Evolutionary conservation across 2,888 invertebrate genomes (phyloP), one percentile per base, ranked within the genome.

Genomic region (Dryobota labecula): DNA sequence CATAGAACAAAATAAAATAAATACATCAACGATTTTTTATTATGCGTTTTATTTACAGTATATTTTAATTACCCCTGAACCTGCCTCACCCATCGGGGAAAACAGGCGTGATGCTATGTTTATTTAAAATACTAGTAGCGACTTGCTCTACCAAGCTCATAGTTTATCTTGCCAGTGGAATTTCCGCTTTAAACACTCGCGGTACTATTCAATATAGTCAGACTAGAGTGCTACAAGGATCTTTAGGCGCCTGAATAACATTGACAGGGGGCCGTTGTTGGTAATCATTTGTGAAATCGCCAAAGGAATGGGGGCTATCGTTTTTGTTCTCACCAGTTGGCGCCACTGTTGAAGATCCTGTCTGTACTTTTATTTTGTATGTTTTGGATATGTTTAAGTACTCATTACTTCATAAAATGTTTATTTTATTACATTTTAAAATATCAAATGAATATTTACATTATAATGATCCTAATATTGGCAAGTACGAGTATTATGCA

Each of bases 41-140:
- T 13, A 45, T 13, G 7, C 11, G 60, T 76, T 78, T 78, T 75
- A 80, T 80, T 78, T 66, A 70, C 57, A 65, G 47, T 54, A 38
- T 36, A 51, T 36, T 53, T 54, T 7, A 11, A 18, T 53, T 11
- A 33, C 0, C 41, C 15, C n/a, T 41, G 15, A n/a, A 38, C 15
- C n/a, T 58, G 30, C 2, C 30, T 27, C 27, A 6, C 57, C 20
- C 9, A 27, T 4, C 6, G 20, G 9, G 9, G 9, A 38, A 13
- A 36, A 13, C 11, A 27, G 8, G 8, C 6, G 20, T 38, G 20
- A 38, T n/a, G n/a, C n/a, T n/a, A 30, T 18, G 9, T n/a, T 11
- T n/a, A n/a, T n/a, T n/a, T n/a, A n/a, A n/a, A n/a, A n/a, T n/a
- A n/a, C n/a, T n/a, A n/a, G n/a, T n/a, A n/a, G n/a, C n/a, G n/a